Evolutionary conservation across 1,140 invertebrate species (phyloP).

Genomic region (Adoxophyes honmai): DNA sequence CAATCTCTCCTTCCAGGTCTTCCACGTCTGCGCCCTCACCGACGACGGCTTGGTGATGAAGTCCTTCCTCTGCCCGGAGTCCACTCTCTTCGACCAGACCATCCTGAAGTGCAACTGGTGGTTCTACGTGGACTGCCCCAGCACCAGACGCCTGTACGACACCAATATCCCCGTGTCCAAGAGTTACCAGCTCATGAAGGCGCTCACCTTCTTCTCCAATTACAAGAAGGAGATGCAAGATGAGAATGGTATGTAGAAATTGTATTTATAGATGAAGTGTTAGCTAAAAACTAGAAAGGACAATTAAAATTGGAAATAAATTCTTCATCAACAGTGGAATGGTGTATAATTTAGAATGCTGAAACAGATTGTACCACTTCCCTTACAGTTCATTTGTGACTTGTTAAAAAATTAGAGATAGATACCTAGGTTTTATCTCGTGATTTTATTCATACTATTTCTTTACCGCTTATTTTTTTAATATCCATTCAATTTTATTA

Average conservation of each 20-base stretch:
- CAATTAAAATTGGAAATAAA: no score
- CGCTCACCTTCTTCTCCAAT: constrained; percentile 89
- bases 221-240: constrained; percentile 82
- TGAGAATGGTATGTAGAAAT: constrained; percentile 30
- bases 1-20: constrained; percentile 81
- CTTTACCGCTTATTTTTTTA: no score
- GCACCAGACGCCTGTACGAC: constrained; percentile 87
- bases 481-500: constrained; percentile 7
- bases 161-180: constrained; percentile 94
- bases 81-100: constrained; percentile 92
- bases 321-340: no score
- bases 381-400: no score
- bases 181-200: constrained; percentile 94
- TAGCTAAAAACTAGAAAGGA: no score
- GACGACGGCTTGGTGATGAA: constrained; percentile 93
- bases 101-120: constrained; percentile 95
- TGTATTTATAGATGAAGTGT: no score
- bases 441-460: no score
- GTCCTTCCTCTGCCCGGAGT: constrained; percentile 92
- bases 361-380: no score
- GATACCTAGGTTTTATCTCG: no score
- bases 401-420: no score
- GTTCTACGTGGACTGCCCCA: constrained; percentile 93
- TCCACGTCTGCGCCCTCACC: constrained; percentile 93
- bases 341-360: no score